These are phyloP conservation scores for Mellivora capensis DNA, from an alignment of 2,113 vertebrate genomes.

Conservation along the genomic window DNA sequence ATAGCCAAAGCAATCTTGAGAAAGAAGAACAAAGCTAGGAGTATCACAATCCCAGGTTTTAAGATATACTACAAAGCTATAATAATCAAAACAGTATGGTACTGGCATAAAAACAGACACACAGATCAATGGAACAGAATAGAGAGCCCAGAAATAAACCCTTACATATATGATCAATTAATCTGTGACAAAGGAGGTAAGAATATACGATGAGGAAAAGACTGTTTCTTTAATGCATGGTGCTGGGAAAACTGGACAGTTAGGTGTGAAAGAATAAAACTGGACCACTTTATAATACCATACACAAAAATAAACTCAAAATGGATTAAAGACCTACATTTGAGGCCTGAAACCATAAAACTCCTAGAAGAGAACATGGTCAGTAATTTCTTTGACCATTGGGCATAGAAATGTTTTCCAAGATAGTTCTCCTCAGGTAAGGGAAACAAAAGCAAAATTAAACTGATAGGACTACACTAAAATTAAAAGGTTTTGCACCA, in stretches of 20 bases:
- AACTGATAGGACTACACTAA: not conserved
- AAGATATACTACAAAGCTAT: not conserved
- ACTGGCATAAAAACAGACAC: not conserved
- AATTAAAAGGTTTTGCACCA: not conserved
- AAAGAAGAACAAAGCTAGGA: not conserved
- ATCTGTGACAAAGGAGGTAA: not conserved
- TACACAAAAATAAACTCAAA: not conserved
- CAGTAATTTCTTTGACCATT: not conserved
- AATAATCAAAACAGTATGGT: not conserved
- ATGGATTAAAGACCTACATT: not conserved
- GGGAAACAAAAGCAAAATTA: not conserved
- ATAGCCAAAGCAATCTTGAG: not conserved
- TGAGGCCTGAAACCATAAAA: not conserved
- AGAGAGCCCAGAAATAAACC: not conserved
- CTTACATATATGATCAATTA: not conserved
- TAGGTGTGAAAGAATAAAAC: not conserved
- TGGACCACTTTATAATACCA: not conserved
- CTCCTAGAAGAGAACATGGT: not conserved
- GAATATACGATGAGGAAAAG: not conserved
- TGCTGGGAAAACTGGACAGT: not conserved
- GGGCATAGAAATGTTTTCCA: not conserved
- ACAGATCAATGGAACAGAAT: not conserved
- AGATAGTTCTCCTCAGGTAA: not conserved
- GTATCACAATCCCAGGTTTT: not conserved
- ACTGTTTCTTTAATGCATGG: not conserved